Evolutionary conservation across 2,113 vertebrate species (phyloP), one percentile per base, ranked within the genome.

Genomic region (Oncorhynchus nerka): DNA sequence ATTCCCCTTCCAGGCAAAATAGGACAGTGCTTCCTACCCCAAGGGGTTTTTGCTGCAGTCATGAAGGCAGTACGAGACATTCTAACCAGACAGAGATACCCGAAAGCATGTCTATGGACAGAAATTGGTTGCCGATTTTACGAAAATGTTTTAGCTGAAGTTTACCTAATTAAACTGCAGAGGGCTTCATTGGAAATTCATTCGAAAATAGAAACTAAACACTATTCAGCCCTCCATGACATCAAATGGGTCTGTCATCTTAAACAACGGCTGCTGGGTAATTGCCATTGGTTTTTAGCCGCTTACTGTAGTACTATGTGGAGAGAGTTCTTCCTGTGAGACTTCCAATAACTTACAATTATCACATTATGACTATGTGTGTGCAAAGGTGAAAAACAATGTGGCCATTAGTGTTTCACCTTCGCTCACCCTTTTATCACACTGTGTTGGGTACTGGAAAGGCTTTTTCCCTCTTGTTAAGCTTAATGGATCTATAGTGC

Each of bases 351-450:
- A 45, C 39, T 93, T 93, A 93, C 90, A 94, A 91, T 93, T 94
- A 94, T 94, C 93, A 94, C 90, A 93, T 93, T 92, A 94, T 94
- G 93, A 92, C 90, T 90, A 45, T 11, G 9, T 45, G 93, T 91
- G 92, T 88, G 93, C 92, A 90, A 93, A 83, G 90, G 88, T 80
- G 75, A 83, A 45, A 45, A 77, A 78, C 34, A 77, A 92, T 84
- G 85, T 84, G 89, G 93, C 93, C 94, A 95, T 95, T 95, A 95
- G 94, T 94, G 91, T 92, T 89, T 93, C 92, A 94, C 84, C 94
- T 82, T 93, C 81, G 73, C 86, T 91, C 85, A 85, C 90, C 90
- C 93, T 89, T 91, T 93, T 88, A 93, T 87, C 86, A 49, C 68
- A 77, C 30, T 15, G 67, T 34, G 73, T 88, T 55, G 51, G 51